A percentile compares a stretch with the other conserved stretches of the same genome.
phyloP scores from a whole-genome alignment of 2,113 vertebrate species.

The Nycticebus coucang region DNA sequence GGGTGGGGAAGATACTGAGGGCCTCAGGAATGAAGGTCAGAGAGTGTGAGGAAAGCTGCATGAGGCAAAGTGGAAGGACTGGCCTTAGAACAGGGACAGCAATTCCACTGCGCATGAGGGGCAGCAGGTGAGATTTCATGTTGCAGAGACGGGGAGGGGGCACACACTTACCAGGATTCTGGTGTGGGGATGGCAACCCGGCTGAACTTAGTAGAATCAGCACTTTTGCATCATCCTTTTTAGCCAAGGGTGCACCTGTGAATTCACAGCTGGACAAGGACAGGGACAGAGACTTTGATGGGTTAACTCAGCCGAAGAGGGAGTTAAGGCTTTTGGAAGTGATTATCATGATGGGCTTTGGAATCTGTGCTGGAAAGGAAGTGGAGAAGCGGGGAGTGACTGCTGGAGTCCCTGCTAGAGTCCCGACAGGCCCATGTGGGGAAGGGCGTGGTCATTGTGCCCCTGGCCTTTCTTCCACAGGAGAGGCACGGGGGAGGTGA shows the following conservation, averaged over 20 bases:
- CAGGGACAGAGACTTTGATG: background rate
- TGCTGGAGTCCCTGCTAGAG: too few relatives aligned
- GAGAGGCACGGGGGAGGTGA: background rate
- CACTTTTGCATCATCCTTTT: background rate
- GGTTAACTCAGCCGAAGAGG: background rate
- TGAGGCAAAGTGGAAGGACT: background rate
- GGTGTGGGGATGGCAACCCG: background rate
- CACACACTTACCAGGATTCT: background rate
- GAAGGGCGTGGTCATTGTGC: background rate
- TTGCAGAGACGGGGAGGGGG: background rate
- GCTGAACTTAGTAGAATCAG: background rate
- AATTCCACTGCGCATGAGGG: background rate
- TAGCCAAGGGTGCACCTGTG: background rate
- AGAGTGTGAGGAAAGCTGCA: background rate
- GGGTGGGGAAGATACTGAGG: fast-evolving
- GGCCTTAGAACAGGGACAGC: background rate
- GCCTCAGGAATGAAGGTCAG: background rate
- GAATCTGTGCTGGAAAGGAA: background rate
- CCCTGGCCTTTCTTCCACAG: background rate
- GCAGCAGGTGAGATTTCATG: background rate
- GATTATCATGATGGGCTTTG: background rate
- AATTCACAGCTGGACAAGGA: too few relatives aligned
- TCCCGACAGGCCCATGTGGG: too few relatives aligned
- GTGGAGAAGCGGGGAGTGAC: background rate
- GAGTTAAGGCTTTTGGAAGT: background rate